Base-by-base conservation (phyloP, 92 coral and sea anemone species). In the Porites cylindrica region DNA sequence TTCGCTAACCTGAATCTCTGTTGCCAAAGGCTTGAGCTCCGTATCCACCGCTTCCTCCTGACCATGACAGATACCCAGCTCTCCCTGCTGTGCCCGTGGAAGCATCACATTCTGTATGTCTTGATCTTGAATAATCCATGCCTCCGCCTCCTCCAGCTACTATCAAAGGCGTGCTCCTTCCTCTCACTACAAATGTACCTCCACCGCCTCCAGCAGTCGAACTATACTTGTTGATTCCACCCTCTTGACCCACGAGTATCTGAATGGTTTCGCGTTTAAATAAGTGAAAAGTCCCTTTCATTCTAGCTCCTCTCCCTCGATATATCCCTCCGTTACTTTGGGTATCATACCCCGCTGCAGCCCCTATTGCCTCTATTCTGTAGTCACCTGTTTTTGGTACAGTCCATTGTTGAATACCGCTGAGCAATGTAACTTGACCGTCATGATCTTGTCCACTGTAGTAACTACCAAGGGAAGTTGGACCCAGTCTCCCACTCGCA, bases 401-500 rank as follows among this genome's bases (percentile, higher is more conserved):
- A 16, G 72, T 79, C 93, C 93, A 90, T 32, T 67, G 1, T 43
- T 67, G 72, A 19, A 67, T 67, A 67, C 72, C 72, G 72, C 72
- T 67, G 50, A 1, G 4, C 72, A 67, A 6, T 24, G 72, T 26
- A 7, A 67, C 72, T 26, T 67, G 51, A 67, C 47, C 51, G n/a
- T 67, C 72, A 63, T 90, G 90, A 80, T 70, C 83, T 60, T 90
- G 74, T 1, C 86, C 80, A 17, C n/a, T 52, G 59, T 90, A 90
- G 59, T 66, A 68, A 17, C 20, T 11, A 10, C 90, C 82, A 63
- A 90, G 66, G 9, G 89, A 72, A 26, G 86, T 78, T 77, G 93
- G 86, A 12, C 93, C 93, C 21, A 24, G 17, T 69, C 90, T 89
- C 9, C 93, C 93, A 61, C 19, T 90, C 47, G 90, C 86, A 16